phyloP scores from a whole-genome alignment of 1,140 invertebrate genomes.

The Ceratosolen solmsi region DNA sequence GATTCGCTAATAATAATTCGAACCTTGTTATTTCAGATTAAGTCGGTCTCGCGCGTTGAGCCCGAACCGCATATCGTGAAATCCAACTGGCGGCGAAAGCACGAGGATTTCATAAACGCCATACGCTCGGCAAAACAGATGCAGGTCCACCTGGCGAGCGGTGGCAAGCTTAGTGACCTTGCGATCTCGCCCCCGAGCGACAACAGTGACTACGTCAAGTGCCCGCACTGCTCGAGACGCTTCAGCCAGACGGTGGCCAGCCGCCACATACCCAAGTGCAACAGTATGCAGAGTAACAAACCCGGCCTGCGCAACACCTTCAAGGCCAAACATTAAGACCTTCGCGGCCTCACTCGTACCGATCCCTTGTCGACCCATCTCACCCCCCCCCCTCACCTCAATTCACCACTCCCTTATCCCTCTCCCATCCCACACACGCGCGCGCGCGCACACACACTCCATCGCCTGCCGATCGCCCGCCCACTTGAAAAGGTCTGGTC shows the following conservation, averaged over 20 bases:
- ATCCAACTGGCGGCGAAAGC: slow-evolving; percentile 91
- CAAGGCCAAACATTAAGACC: no score
- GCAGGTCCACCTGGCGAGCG: slow-evolving; percentile 87
- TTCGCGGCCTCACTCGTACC: no score
- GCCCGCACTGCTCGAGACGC: slow-evolving; percentile 90
- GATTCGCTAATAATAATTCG: no score
- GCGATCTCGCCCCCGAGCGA: slow-evolving; percentile 91
- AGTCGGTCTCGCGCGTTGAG: neutral
- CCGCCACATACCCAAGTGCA: slow-evolving; percentile 95
- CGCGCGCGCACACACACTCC: no score
- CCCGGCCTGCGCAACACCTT: no score
- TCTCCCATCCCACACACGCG: no score
- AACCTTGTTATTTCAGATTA: no score
- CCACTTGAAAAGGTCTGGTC: no score
- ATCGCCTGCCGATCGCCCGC: no score
- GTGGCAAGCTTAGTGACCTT: slow-evolving; percentile 88
- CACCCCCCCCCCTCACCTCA: no score
- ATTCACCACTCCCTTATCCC: no score
- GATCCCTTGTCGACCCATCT: no score
- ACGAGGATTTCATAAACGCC: slow-evolving; percentile 92
- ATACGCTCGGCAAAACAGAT: slow-evolving; percentile 92
- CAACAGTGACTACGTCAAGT: slow-evolving; percentile 92
- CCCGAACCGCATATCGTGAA: slow-evolving; percentile 31
- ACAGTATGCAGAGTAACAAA: slow-evolving; percentile 78
- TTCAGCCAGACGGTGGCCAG: slow-evolving; percentile 92